Percentiles rank a stretch among this genome's conserved stretches.
phyloP scores from a whole-genome alignment of 2,888 invertebrate species.

The Polyploca ridens region DNA sequence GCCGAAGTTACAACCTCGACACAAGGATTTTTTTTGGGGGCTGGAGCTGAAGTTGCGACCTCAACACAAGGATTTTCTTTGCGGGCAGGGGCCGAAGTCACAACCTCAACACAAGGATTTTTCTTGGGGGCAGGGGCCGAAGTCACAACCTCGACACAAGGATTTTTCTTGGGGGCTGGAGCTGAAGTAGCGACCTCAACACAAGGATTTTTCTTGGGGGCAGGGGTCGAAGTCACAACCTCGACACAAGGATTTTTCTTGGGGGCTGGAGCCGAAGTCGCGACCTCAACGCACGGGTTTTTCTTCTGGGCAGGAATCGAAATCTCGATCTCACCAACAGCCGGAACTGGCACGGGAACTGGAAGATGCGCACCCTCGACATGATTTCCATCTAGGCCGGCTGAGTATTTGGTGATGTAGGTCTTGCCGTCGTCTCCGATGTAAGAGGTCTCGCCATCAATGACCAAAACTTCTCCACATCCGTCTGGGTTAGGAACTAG shows the following conservation, averaged over 20 bases:
- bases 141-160: background rate
- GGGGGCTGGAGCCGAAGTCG: background rate
- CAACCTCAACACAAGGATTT: background rate
- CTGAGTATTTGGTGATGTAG: constrained; percentile 61
- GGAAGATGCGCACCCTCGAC: constrained; percentile 54
- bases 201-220: background rate
- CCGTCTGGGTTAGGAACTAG: constrained; percentile 52
- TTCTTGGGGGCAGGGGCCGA: background rate
- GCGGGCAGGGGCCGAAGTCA: background rate
- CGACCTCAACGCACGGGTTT: background rate
- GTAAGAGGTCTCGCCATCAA: constrained; percentile 62
- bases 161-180: background rate
- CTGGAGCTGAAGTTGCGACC: background rate
- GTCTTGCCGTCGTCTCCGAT: constrained; percentile 60
- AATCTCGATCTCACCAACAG: background rate
- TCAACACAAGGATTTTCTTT: background rate
- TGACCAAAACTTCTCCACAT: constrained; percentile 49
- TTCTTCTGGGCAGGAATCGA: background rate
- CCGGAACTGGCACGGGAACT: constrained; percentile 32
- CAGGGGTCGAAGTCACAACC: background rate
- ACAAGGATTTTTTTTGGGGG: background rate
- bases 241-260: background rate
- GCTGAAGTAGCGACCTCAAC: background rate
- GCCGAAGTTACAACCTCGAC: background rate
- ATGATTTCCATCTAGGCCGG: constrained; percentile 57